phyloP scores from a whole-genome alignment of 2,888 invertebrate species.

The Orthonychiurus folsomi region DNA sequence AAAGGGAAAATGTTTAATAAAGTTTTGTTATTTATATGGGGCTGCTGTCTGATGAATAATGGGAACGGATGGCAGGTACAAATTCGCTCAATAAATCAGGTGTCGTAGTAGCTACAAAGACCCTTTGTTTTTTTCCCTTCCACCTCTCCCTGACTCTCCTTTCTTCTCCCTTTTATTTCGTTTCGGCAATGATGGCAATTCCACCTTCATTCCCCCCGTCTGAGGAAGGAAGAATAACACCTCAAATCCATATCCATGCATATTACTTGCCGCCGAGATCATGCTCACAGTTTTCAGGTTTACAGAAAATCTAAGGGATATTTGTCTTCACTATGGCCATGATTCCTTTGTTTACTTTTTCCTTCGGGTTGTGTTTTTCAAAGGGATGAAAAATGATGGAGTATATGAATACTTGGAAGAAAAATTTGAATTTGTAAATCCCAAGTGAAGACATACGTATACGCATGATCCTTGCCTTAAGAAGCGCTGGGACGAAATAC shows the following conservation, averaged over 20 bases:
- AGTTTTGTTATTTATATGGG: constrained; percentile 19
- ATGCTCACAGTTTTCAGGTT: no score
- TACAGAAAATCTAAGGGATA: no score
- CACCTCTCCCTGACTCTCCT: background rate
- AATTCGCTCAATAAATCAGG: constrained; percentile 39
- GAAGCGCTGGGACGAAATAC: no score
- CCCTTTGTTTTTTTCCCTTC: background rate
- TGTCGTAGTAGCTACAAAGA: constrained; percentile 20
- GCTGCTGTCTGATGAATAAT: constrained; percentile 23
- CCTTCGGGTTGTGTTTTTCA: background rate
- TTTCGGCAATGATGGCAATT: background rate
- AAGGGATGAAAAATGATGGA: no score
- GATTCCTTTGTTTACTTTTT: background rate
- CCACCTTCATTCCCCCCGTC: background rate
- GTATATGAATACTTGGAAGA: no score
- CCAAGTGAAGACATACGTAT: no score
- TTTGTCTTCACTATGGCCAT: background rate
- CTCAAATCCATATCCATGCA: no score
- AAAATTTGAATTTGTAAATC: no score
- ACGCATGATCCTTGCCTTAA: no score
- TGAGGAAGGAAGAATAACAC: background rate
- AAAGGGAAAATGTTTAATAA: constrained; percentile 9
- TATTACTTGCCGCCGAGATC: no score
- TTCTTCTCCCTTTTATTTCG: background rate
- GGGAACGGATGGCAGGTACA: constrained; percentile 33